Percentiles rank a stretch among this genome's conserved stretches.
phyloP scores from a whole-genome alignment of 2,113 vertebrate species.

The Psilopogon haemacephalus region DNA sequence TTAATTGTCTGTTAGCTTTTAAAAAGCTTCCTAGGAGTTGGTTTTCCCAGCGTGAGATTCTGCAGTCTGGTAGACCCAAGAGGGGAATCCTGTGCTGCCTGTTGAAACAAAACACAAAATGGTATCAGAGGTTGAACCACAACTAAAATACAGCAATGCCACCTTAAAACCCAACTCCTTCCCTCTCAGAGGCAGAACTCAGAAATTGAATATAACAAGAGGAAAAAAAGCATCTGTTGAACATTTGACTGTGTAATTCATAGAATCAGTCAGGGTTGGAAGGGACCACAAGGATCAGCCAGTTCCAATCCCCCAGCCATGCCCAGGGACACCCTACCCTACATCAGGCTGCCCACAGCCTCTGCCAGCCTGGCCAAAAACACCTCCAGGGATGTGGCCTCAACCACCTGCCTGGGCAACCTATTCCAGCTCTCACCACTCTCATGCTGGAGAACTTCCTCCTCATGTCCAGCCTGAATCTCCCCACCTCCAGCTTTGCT shows the following conservation, averaged over 20 bases:
- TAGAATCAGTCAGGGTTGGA: no score
- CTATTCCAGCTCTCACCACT: no score
- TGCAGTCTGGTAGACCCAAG: constrained; percentile 63
- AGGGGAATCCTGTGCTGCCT: constrained; percentile 69
- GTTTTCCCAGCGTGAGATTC: constrained; percentile 61
- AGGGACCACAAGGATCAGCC: no score
- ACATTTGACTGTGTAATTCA: background rate
- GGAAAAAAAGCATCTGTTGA: background rate
- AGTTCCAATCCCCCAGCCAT: no score
- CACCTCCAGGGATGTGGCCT: no score
- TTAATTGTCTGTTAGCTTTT: background rate
- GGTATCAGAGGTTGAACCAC: background rate
- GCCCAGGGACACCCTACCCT: no score
- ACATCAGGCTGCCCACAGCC: no score
- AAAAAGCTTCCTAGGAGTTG: constrained; percentile 70
- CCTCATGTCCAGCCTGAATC: no score
- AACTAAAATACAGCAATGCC: background rate
- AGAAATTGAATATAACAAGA: background rate
- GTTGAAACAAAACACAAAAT: constrained; percentile 17
- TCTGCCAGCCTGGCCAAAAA: no score
- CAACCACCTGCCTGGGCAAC: no score
- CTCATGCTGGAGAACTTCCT: no score
- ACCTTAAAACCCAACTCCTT: background rate
- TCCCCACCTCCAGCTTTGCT: no score
- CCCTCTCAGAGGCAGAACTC: background rate